Conservation (phyloP, 2,113 vertebrate genomes). For the Austrofundulus limnaeus region DNA sequence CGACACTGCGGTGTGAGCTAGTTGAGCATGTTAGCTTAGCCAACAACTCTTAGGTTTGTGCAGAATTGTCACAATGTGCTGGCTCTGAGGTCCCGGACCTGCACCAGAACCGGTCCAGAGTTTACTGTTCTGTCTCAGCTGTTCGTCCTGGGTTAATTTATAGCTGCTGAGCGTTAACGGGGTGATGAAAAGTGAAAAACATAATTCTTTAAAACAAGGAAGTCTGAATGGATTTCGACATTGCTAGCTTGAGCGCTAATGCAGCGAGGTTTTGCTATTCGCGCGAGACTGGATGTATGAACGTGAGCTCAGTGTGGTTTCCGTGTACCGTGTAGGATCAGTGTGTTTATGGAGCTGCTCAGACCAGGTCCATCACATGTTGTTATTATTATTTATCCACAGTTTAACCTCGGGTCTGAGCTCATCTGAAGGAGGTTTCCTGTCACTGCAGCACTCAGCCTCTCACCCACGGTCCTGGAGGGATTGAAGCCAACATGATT, state of each 20-base stretch:
- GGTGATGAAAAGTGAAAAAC: background rate
- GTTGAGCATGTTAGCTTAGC: slow-evolving; percentile 59
- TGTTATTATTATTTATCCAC: no score
- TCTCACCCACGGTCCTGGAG: background rate
- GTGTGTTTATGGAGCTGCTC: no score
- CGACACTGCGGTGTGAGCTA: slow-evolving; percentile 16
- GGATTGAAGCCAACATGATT: slow-evolving; percentile 65
- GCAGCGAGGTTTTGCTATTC: background rate
- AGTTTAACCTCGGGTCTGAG: background rate
- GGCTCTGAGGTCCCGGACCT: background rate
- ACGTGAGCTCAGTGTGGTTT: background rate
- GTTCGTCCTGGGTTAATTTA: background rate
- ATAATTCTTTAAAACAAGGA: slow-evolving; percentile 33
- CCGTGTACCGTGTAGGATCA: background rate
- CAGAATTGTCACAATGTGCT: slow-evolving; percentile 2
- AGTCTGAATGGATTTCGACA: slow-evolving; percentile 47
- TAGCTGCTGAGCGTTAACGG: background rate
- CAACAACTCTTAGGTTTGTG: background rate
- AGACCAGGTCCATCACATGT: no score
- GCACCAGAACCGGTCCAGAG: background rate
- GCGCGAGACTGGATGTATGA: background rate
- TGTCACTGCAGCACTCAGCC: background rate
- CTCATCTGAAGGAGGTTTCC: background rate
- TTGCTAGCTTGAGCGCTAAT: background rate
- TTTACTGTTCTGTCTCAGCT: background rate